These are phyloP conservation scores for Corapipo altera DNA, from an alignment of 2,113 vertebrate species.

Conservation along the genomic window DNA sequence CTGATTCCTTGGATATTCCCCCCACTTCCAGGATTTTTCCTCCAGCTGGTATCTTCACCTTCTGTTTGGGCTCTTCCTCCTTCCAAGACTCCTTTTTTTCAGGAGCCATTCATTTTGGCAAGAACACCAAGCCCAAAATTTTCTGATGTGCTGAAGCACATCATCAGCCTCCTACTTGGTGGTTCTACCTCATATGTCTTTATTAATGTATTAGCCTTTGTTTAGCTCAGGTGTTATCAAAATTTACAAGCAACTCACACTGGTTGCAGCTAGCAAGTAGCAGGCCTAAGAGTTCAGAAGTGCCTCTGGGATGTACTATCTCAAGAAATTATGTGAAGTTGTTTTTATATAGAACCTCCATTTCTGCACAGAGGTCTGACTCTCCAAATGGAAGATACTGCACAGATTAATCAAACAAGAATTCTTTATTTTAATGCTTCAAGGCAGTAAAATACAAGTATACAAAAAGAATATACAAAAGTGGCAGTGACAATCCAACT, in stretches of 20 bases:
- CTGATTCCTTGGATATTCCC: not conserved
- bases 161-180: not conserved
- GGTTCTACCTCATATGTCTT: not conserved
- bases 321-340: not conserved
- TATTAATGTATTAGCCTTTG: not conserved
- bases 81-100: not conserved
- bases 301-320: not conserved
- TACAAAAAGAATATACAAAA: conserved; percentile 38
- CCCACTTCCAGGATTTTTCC: not conserved
- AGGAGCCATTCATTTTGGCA: not conserved
- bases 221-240: not conserved
- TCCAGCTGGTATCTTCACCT: not conserved
- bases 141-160: not conserved
- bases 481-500: conserved; percentile 60
- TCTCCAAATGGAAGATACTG: not conserved
- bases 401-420: conserved; percentile 21
- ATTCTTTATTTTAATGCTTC: conserved; percentile 72
- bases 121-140: not conserved
- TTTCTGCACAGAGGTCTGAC: not conserved
- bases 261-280: not conserved
- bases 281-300: not conserved
- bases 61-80: not conserved
- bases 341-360: not conserved
- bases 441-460: conserved; percentile 57
- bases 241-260: not conserved